Conservation (phyloP, 2,888 invertebrate genomes). For the Chrysolina oricalcia region DNA sequence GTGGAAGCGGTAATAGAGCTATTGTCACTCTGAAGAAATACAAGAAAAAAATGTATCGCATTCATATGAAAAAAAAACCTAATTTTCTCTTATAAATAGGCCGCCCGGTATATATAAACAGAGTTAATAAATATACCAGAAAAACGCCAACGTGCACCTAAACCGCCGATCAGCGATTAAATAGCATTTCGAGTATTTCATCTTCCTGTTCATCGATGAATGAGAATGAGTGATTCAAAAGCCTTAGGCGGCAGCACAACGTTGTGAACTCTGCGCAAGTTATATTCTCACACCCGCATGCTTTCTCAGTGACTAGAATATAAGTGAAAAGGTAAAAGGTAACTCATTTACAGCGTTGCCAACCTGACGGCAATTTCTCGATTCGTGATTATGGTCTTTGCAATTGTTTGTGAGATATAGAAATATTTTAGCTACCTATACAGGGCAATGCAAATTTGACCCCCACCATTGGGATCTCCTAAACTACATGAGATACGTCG, state of each 20-base stretch:
- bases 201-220: conserved; percentile 48
- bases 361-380: background rate
- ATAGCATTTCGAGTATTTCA: conserved; percentile 20
- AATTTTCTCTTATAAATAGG: background rate
- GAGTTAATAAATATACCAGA: conserved; percentile 10
- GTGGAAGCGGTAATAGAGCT: too few species aligned
- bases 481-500: too few species aligned
- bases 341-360: background rate
- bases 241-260: conserved; percentile 65
- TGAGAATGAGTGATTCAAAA: conserved; percentile 52
- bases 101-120: background rate
- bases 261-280: conserved; percentile 69
- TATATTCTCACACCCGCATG: conserved; percentile 70
- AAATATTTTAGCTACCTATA: too few species aligned
- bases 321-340: conserved; percentile 22
- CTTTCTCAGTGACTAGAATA: conserved; percentile 17
- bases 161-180: conserved; percentile 14
- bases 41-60: too few species aligned
- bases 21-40: too few species aligned
- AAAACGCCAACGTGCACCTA: conserved; percentile 18
- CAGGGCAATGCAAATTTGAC: too few species aligned
- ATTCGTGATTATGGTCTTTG: background rate
- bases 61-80: too few species aligned
- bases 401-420: background rate
- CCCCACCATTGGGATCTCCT: too few species aligned